Conservation (phyloP, 2,888 invertebrate species). For the Agonopterix arenella region DNA sequence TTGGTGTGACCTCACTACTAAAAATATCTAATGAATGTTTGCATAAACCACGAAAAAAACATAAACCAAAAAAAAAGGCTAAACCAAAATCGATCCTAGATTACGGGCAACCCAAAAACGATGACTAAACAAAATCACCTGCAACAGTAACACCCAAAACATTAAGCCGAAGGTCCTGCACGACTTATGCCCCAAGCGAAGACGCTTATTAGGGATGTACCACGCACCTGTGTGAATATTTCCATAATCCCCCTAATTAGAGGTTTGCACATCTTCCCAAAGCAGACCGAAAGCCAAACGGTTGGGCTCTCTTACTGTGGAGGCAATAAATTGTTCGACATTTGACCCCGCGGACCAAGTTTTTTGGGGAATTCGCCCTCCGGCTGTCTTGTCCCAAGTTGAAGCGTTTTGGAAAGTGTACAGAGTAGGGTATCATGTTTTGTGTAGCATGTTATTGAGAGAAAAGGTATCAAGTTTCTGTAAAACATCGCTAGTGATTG, state of each 20-base stretch:
- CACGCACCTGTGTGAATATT: conserved; percentile 76
- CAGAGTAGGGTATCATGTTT: conserved; percentile 30
- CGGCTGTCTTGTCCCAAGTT: conserved; percentile 45
- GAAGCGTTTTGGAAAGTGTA: conserved; percentile 37
- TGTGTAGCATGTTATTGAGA: neutral
- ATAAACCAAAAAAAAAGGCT: neutral
- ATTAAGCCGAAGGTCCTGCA: conserved; percentile 57
- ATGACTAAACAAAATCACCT: conserved; percentile 48
- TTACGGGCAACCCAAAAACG: conserved; percentile 50
- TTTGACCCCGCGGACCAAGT: conserved; percentile 56
- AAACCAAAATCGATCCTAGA: conserved; percentile 44
- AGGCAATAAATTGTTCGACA: conserved; percentile 76
- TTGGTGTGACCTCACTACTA: neutral
- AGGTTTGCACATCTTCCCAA: conserved; percentile 74
- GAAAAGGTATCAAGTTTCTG: no score
- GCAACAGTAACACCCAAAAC: conserved; percentile 65
- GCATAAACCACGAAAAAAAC: neutral
- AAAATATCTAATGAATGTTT: neutral
- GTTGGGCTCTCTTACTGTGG: conserved; percentile 62
- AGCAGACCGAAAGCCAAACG: conserved; percentile 58
- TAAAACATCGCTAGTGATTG: no score
- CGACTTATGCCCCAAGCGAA: conserved; percentile 68
- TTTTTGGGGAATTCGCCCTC: conserved; percentile 69
- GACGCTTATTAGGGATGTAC: conserved; percentile 69
- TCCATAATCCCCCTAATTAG: conserved; percentile 75